Conservation (phyloP, 2,888 invertebrate species). For the Drosophila glabriapex region DNA sequence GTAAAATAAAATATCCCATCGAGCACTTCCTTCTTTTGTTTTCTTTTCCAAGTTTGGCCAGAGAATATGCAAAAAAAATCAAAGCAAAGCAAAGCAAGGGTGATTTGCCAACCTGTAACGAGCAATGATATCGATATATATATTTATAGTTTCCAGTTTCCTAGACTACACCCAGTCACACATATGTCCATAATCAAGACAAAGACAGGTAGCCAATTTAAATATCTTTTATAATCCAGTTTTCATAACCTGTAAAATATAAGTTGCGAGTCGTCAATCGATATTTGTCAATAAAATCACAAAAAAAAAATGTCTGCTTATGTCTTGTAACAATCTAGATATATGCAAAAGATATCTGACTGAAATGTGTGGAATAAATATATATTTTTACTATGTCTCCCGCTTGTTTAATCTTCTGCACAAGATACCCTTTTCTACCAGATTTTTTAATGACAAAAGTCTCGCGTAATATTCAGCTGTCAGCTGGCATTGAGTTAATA, state of each 20-base stretch:
- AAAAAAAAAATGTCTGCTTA: neutral
- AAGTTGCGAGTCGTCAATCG: neutral
- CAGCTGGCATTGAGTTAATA: conserved; percentile 28
- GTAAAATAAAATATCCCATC: conserved; percentile 54
- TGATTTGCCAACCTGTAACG: neutral
- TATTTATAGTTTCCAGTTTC: neutral
- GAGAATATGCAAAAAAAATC: neutral
- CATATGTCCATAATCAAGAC: neutral
- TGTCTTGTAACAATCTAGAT: neutral
- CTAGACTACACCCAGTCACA: neutral
- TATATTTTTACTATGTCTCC: neutral
- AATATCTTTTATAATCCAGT: neutral
- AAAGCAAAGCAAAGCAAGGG: neutral
- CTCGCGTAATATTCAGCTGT: conserved; percentile 23
- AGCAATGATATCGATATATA: neutral
- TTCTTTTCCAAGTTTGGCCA: conserved; percentile 1
- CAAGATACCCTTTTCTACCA: too few relatives aligned
- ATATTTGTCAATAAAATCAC: neutral
- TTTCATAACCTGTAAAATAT: neutral
- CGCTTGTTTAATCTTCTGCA: neutral
- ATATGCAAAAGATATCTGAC: neutral
- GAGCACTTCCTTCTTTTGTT: conserved; percentile 38
- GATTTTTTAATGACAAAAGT: neutral
- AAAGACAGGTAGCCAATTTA: neutral
- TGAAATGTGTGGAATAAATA: neutral